Evolutionary conservation across 1,140 invertebrate genomes (phyloP), one percentile per base, ranked within the genome.

Genomic region (Heliothis virescens): DNA sequence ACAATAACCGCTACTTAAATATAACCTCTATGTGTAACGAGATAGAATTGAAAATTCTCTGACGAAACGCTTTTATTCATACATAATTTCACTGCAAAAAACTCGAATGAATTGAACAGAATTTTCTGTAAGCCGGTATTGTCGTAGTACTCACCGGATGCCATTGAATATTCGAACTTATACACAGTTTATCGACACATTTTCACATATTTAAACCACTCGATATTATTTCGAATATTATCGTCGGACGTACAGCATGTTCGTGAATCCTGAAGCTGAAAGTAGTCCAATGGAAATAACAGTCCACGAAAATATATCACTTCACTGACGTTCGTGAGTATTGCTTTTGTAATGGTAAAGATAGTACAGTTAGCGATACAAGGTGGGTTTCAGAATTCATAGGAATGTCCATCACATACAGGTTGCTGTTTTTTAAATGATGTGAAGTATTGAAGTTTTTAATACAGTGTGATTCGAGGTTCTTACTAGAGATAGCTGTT

Each of bases 311-410:
- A 53, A 71, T 62, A 29, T 71, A 52, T 69, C 48, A 71, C 48
- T 26, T 71, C 48, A 71, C 67, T 71, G 63, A 21, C 48, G 67
- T 71, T 26, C 13, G 18, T n/a, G 62, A 67, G 48, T 53, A 63
- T 65, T 76, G 47, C 76, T 81, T 71, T 78, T 76, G 75, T 53
- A 79, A 74, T 79, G 79, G 55, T 67, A 50, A 18, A 72, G 72
- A 83, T 83, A 83, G 76, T 78, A 26, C 48, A 63, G 26, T 57
- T 57, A 47, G 48, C 48, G 71, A 75, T 72, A 72, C 77, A 55
- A 72, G 57, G 53, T 57, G 60, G 57, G 65, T 76, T 69, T 59
- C 48, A 75, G 60, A 75, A 67, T 77, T 77, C 75, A 65, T 78
- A 60, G 63, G 79, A 74, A 69, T 63, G 74, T 62, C 52, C 16